A percentile compares a stretch with the other conserved stretches of the same genome.
Conservation (phyloP, 2,797 vertebrate genomes). For the Anniella stebbinsi region DNA sequence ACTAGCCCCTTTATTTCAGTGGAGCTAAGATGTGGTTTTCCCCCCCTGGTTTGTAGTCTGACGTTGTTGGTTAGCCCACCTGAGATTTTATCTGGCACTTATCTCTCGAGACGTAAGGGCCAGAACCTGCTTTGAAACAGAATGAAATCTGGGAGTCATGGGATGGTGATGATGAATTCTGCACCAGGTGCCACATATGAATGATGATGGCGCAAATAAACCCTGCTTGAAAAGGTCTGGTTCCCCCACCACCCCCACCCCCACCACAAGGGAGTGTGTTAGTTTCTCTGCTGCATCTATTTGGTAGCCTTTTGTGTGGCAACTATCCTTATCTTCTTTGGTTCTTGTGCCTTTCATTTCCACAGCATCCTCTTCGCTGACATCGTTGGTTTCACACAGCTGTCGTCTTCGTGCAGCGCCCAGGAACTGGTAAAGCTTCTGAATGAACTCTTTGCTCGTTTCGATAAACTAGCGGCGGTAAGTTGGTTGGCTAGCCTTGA, state of each 20-base stretch:
- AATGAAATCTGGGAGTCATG: not conserved
- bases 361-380: constrained; percentile 95
- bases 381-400: constrained; percentile 96
- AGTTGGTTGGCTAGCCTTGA: constrained; percentile 68
- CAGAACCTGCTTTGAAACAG: not conserved
- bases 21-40: not conserved
- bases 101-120: not conserved
- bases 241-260: too few species aligned
- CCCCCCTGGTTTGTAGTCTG: not conserved
- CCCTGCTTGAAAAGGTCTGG: not conserved
- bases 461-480: constrained; percentile 93
- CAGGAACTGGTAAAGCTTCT: constrained; percentile 96
- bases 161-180: not conserved
- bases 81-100: not conserved
- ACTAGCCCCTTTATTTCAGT: not conserved
- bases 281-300: not conserved
- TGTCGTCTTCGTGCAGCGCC: constrained; percentile 92
- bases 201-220: not conserved
- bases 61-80: not conserved
- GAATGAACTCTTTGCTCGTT: constrained; percentile 94
- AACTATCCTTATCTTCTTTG: not conserved
- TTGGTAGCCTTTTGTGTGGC: not conserved
- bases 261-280: too few species aligned
- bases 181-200: not conserved
- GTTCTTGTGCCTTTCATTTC: not conserved